phyloP scores from a whole-genome alignment of 2,797 vertebrate genomes.

The Cichlasoma orientale region DNA sequence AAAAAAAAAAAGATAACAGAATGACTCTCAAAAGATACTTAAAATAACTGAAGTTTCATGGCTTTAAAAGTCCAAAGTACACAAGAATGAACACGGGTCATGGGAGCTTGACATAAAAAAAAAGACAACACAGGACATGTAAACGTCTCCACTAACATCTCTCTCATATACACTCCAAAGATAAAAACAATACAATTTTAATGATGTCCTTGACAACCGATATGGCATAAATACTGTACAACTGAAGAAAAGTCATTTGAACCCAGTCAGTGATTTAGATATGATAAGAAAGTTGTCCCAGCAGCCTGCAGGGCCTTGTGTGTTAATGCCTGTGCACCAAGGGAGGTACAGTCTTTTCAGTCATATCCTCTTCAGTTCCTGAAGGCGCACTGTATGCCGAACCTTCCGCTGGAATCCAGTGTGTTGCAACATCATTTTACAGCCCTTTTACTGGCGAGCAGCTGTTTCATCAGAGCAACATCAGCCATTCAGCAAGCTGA shows the following conservation, averaged over 20 bases:
- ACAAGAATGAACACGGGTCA: not conserved
- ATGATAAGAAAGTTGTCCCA: not conserved
- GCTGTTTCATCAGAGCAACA: constrained; percentile 40
- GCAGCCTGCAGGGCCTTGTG: not conserved
- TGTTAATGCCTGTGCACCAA: not conserved
- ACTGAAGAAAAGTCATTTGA: constrained; percentile 19
- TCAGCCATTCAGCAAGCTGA: constrained; percentile 13
- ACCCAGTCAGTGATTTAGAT: constrained; percentile 41
- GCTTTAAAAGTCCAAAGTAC: constrained; percentile 2
- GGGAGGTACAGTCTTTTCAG: constrained; percentile 30
- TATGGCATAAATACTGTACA: constrained; percentile 53
- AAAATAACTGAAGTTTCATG: not conserved
- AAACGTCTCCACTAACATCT: constrained; percentile 14
- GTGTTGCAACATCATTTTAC: constrained; percentile 55
- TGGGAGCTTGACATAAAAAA: not conserved
- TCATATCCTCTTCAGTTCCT: constrained; percentile 31
- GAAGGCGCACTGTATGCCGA: constrained; percentile 8
- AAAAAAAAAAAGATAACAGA: too few relatives aligned
- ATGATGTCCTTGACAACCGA: constrained; percentile 31
- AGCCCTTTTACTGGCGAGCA: constrained; percentile 35
- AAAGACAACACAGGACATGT: not conserved
- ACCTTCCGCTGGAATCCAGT: constrained; percentile 54
- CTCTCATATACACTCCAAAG: not conserved
- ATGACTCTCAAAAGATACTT: not conserved
- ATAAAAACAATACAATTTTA: constrained; percentile 29